Conservation (phyloP, 2,888 invertebrate species). For the Eutolmus rufibarbis region DNA sequence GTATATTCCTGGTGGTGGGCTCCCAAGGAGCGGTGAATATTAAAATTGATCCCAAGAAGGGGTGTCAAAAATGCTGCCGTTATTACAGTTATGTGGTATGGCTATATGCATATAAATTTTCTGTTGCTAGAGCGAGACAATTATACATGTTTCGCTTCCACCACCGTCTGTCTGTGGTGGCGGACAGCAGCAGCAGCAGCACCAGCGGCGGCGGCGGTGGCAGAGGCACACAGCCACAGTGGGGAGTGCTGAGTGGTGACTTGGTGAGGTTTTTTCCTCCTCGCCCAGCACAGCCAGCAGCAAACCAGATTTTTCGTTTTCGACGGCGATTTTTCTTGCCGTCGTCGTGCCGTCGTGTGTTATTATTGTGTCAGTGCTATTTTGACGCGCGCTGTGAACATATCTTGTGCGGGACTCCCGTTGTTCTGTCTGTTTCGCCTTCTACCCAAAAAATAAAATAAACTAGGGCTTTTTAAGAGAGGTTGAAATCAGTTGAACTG, state of each 20-base stretch:
- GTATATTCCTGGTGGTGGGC: neutral
- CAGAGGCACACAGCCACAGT: neutral
- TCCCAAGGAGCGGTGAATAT: neutral
- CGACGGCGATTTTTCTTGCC: slow-evolving; percentile 57
- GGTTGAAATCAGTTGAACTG: neutral
- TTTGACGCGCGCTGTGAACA: slow-evolving; percentile 63
- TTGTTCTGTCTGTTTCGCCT: neutral
- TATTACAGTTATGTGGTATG: slow-evolving; percentile 6
- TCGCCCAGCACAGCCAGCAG: neutral
- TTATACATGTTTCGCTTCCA: neutral
- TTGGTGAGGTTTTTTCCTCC: slow-evolving; percentile 10
- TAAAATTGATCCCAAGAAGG: neutral
- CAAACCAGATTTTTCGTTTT: slow-evolving; percentile 48
- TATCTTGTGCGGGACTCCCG: slow-evolving; percentile 50
- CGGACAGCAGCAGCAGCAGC: too few relatives aligned
- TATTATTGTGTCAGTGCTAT: slow-evolving; percentile 63
- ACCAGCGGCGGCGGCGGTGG: neutral
- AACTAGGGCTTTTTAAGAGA: neutral
- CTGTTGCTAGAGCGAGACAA: neutral
- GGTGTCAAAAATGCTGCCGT: slow-evolving; percentile 10
- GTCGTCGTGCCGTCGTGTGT: slow-evolving; percentile 48
- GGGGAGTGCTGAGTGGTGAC: slow-evolving; percentile 23
- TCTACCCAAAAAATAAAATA: neutral
- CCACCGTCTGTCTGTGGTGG: neutral
- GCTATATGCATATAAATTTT: neutral